A percentile compares a stretch with the other conserved stretches of the same genome.
Evolutionary conservation across 2,888 invertebrate genomes (phyloP).

Genomic region (Incurvaria masculella): DNA sequence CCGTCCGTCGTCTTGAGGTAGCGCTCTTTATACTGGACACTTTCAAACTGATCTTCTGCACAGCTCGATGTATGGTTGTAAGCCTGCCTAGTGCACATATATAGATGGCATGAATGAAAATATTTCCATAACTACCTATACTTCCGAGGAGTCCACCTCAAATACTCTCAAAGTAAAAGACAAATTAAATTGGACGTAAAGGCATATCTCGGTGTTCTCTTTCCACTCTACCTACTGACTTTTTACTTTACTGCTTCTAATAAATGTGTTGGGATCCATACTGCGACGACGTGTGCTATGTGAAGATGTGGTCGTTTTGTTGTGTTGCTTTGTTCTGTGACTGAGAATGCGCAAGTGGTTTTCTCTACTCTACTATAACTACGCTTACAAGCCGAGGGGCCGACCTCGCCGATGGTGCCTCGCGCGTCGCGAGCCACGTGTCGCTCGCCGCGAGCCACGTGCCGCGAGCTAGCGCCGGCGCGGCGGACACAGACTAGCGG

Average conservation of each 20-base stretch:
- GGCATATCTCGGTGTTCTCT: background rate
- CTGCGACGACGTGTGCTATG: slow-evolving; percentile 12
- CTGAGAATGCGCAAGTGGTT: slow-evolving; percentile 29
- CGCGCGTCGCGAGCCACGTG: slow-evolving; percentile 31
- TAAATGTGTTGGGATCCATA: background rate
- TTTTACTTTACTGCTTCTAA: background rate
- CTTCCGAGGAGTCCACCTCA: background rate
- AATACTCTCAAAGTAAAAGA: background rate
- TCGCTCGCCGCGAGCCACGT: slow-evolving; percentile 23
- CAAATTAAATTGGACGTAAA: background rate
- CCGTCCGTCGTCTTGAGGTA: background rate
- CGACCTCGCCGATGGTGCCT: slow-evolving; percentile 20
- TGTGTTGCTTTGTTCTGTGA: slow-evolving; percentile 56
- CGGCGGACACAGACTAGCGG: slow-evolving; percentile 9
- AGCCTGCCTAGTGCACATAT: slow-evolving; percentile 49
- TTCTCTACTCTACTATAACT: background rate
- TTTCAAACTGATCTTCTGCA: slow-evolving; percentile 36
- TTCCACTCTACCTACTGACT: background rate
- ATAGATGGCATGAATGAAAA: slow-evolving; percentile 36
- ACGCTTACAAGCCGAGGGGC: background rate
- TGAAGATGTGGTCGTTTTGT: slow-evolving; percentile 49
- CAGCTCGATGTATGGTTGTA: slow-evolving; percentile 53
- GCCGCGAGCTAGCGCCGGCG: background rate
- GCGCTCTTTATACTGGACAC: background rate
- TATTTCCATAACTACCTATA: background rate